phyloP scores from a whole-genome alignment of 2,113 vertebrate genomes.

The Ceratotherium simum region DNA sequence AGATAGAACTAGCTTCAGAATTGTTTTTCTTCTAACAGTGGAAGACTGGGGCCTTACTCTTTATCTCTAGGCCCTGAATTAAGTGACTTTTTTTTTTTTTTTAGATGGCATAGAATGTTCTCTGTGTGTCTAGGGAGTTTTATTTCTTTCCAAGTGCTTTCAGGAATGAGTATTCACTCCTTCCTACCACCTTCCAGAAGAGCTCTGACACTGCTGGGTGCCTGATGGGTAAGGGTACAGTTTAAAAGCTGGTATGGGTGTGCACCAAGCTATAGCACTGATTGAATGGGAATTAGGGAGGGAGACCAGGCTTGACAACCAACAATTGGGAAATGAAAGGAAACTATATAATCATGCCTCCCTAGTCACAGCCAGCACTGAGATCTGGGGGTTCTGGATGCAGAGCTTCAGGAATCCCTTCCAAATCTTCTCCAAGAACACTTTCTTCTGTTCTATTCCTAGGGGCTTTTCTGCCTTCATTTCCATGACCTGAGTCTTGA shows the following conservation, averaged over 20 bases:
- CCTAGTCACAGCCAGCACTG: background rate
- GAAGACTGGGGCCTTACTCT: background rate
- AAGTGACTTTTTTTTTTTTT: background rate
- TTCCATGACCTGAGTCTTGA: background rate
- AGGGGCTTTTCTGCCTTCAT: slow-evolving; percentile 8
- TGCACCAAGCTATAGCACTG: background rate
- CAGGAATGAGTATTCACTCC: background rate
- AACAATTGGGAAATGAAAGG: background rate
- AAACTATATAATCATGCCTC: background rate
- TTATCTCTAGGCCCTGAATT: background rate
- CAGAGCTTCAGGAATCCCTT: background rate
- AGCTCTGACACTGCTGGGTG: background rate
- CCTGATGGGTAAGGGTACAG: background rate
- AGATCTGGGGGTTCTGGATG: background rate
- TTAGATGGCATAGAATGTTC: background rate
- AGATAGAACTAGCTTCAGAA: background rate
- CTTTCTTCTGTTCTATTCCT: background rate
- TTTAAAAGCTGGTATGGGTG: background rate
- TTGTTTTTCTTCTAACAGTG: background rate
- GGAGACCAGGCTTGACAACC: background rate
- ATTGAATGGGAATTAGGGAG: background rate
- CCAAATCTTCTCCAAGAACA: background rate
- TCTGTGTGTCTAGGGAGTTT: slow-evolving; percentile 5
- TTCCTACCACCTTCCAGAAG: background rate
- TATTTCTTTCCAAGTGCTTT: background rate